Conservation (phyloP, 2,888 invertebrate genomes). For the Nomada flava region DNA sequence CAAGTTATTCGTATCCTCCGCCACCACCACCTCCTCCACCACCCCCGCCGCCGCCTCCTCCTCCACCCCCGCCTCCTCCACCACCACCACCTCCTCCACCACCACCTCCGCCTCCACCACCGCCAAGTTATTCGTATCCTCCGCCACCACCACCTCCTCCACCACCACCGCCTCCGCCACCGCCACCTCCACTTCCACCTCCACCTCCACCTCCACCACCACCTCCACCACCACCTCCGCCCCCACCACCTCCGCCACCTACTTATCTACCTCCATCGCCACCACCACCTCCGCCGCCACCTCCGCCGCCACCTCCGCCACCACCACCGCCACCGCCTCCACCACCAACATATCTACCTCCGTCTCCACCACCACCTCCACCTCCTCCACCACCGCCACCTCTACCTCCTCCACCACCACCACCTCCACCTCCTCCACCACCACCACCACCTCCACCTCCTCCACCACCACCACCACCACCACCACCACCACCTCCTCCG, state of each 20-base stretch:
- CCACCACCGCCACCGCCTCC: conserved; percentile 24
- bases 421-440: conserved; percentile 30
- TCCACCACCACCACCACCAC: conserved; percentile 39
- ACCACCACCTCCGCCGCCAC: conserved; percentile 26
- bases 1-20: conserved; percentile 2
- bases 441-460: no score
- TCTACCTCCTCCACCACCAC: no score
- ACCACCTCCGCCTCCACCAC: conserved; percentile 23
- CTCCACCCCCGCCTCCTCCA: conserved; percentile 20
- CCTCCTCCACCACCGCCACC: conserved; percentile 33
- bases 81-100: conserved; percentile 37
- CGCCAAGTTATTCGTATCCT: conserved; percentile 20
- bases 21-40: conserved; percentile 36
- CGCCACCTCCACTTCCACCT: conserved; percentile 17
- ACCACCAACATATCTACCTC: conserved; percentile 23
- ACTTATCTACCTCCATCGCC: neutral
- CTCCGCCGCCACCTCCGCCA: conserved; percentile 37
- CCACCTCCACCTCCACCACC: conserved; percentile 32
- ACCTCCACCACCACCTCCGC: conserved; percentile 29
- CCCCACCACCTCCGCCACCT: conserved; percentile 22
- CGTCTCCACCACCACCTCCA: conserved; percentile 19
- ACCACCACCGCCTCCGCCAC: conserved; percentile 29
- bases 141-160: conserved; percentile 47
- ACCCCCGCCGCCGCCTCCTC: no score
- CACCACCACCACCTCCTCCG: conserved; percentile 14